Evolutionary conservation across 2,888 invertebrate species (phyloP), one percentile per base, ranked within the genome.

Genomic region (Lepidochrysops patricia): DNA sequence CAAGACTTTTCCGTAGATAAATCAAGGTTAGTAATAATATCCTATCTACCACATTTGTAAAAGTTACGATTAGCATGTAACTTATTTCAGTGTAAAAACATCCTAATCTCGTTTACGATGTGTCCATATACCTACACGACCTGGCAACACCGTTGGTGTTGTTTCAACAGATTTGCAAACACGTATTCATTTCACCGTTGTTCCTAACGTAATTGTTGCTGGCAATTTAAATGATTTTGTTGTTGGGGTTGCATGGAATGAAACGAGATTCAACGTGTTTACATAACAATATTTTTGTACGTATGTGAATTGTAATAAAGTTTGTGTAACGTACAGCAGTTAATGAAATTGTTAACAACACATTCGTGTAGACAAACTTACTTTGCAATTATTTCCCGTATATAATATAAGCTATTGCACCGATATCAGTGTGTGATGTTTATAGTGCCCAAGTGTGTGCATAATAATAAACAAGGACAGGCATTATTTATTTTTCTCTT

Each of bases 111-210:
- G 25, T 50, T 50, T 50, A 26, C 26, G 26, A 50, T 26, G 26
- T 26, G 13, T 50, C 50, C 50, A 50, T 50, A 26, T 29, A 29
- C 4, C 4, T 6, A n/a, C 2, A 26, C 26, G 50, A 26, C 26
- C 43, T 43, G 43, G 50, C 26, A 50, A 50, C 25, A 50, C 25
- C 50, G 19, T 7, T 15, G 23, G 25, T 50, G 13, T 50, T 50
- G 26, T 50, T 50, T 50, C 13, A 50, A 50, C 50, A 26, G 50
- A 26, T 26, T 50, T 15, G 26, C 26, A 50, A 50, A 50, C 50
- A 50, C 25, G 50, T 26, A 26, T 50, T 26, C 25, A 50, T 50
- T 50, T 50, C 50, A 50, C 50, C n/a, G 50, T 50, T 50, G 50
- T n/a, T 50, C n/a, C 43, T 43, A 43, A 43, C 26, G 50, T 50